Evolutionary conservation across 1,140 invertebrate genomes (phyloP).

Genomic region (Branchinecta lindahli): DNA sequence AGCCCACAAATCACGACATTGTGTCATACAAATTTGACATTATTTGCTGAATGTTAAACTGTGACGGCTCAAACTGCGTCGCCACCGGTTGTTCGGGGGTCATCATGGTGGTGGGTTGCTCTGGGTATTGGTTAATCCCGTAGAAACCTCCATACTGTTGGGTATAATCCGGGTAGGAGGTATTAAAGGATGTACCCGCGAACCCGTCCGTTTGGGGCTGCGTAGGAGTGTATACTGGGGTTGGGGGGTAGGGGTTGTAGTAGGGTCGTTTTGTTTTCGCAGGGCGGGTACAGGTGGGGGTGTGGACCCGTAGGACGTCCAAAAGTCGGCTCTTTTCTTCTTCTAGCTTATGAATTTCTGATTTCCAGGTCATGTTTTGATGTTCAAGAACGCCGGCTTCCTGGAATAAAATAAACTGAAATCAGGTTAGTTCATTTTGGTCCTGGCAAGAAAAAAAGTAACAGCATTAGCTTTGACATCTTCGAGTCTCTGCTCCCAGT

Average conservation of each 20-base stretch:
- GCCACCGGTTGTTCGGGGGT: background rate
- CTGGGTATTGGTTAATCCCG: background rate
- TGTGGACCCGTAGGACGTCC: slow-evolving; percentile 54
- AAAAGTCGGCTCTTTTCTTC: slow-evolving; percentile 50
- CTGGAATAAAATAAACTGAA: slow-evolving; percentile 28
- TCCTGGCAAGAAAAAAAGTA: too few relatives aligned
- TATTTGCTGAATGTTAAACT: slow-evolving; percentile 10
- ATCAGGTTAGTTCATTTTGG: too few relatives aligned
- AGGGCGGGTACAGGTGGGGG: slow-evolving; percentile 38
- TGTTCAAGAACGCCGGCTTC: slow-evolving; percentile 69
- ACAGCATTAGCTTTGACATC: too few relatives aligned
- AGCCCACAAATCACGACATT: background rate
- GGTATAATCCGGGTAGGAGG: background rate
- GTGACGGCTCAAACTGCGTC: background rate
- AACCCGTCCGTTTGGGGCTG: background rate
- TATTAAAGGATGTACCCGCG: background rate
- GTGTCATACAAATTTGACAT: background rate
- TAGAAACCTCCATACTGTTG: background rate
- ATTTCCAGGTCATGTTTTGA: slow-evolving; percentile 70
- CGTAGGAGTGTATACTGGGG: background rate
- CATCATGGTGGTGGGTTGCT: background rate
- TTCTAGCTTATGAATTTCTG: slow-evolving; percentile 58
- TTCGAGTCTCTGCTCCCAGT: too few relatives aligned
- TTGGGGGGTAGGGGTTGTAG: background rate
- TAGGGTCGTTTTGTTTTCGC: background rate